These are phyloP conservation scores for Rugalucina vietnamica DNA, from an alignment of 2,888 invertebrate species.

Conservation along the genomic window DNA sequence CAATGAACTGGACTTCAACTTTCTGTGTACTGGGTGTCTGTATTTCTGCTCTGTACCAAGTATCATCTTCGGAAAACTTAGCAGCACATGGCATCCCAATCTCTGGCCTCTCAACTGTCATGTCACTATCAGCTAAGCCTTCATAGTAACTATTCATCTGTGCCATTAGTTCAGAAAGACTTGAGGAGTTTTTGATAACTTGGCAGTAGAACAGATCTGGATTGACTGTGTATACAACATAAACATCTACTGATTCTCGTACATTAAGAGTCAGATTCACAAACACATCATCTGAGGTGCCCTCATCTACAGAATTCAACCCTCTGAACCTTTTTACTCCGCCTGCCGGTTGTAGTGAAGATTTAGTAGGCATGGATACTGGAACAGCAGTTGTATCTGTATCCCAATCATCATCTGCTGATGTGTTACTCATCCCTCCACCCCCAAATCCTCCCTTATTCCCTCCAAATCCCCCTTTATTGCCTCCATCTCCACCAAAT, in stretches of 20 bases:
- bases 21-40: constrained; percentile 30
- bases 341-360: neutral
- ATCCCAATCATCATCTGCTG: constrained; percentile 56
- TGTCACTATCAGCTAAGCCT: constrained; percentile 47
- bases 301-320: constrained; percentile 17
- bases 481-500: constrained; percentile 31
- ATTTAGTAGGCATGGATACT: neutral
- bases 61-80: constrained; percentile 71
- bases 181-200: constrained; percentile 50
- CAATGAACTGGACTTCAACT: constrained; percentile 75
- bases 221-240: constrained; percentile 65
- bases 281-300: constrained; percentile 18
- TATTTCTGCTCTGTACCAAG: constrained; percentile 73
- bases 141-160: constrained; percentile 68
- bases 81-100: constrained; percentile 74
- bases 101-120: constrained; percentile 47
- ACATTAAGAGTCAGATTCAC: constrained; percentile 47
- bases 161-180: constrained; percentile 68
- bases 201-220: constrained; percentile 77
- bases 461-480: constrained; percentile 11
- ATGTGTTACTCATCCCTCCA: neutral
- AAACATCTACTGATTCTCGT: constrained; percentile 64
- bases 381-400: constrained; percentile 11
- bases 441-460: constrained; percentile 29
- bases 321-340: neutral